phyloP scores from a whole-genome alignment of 2,888 invertebrate genomes.

The Nebria brevicollis region DNA sequence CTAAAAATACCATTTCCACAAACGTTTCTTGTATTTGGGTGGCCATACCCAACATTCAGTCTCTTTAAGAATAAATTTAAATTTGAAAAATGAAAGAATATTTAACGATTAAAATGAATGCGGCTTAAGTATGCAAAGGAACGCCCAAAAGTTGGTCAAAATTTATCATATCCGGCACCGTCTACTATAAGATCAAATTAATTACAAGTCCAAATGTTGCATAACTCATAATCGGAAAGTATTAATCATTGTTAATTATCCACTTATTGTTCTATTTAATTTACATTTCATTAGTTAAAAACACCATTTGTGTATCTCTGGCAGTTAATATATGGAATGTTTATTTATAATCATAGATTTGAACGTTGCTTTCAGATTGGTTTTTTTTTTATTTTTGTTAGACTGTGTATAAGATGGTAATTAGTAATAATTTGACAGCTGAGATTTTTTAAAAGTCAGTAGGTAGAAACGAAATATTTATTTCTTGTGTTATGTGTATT shows the following conservation, averaged over 20 bases:
- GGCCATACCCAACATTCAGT: too few species aligned
- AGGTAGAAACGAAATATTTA: background rate
- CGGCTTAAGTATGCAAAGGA: slow-evolving; percentile 7
- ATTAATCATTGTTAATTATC: slow-evolving; percentile 40
- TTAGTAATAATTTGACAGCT: slow-evolving; percentile 28
- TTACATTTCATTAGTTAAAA: slow-evolving; percentile 42
- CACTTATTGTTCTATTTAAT: slow-evolving; percentile 39
- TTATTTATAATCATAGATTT: background rate
- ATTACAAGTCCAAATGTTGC: slow-evolving; percentile 31
- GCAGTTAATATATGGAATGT: slow-evolving; percentile 18
- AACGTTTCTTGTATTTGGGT: too few species aligned
- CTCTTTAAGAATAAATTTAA: too few species aligned
- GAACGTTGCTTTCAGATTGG: background rate
- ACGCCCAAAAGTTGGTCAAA: slow-evolving; percentile 26
- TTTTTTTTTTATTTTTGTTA: background rate
- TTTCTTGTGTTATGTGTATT: background rate
- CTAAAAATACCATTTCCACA: too few species aligned
- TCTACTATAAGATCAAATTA: slow-evolving; percentile 23
- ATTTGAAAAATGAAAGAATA: too few species aligned
- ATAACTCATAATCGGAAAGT: slow-evolving; percentile 39
- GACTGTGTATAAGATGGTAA: background rate
- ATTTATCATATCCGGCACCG: slow-evolving; percentile 28
- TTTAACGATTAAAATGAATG: too few species aligned
- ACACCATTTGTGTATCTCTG: slow-evolving; percentile 33
- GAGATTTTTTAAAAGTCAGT: too few species aligned